A percentile compares a stretch with the other conserved stretches of the same genome.
Conservation (phyloP, 2,888 invertebrate genomes). For the Coremacera marginata region DNA sequence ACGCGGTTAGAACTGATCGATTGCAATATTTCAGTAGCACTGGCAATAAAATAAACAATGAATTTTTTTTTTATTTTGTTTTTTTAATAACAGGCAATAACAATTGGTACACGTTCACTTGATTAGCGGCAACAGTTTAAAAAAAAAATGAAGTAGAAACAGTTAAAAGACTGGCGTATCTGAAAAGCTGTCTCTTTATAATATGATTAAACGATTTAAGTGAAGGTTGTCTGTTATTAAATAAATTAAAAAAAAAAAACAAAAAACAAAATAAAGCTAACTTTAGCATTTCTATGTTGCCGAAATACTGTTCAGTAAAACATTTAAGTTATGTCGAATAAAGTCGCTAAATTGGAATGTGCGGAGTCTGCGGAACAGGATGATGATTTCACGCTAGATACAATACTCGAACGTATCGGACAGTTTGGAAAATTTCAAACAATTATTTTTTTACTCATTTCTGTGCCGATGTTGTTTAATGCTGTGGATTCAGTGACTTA, state of each 20-base stretch:
- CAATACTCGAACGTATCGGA: slow-evolving; percentile 70
- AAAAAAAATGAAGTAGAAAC: neutral
- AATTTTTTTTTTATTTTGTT: neutral
- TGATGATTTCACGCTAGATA: slow-evolving; percentile 58
- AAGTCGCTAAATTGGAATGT: neutral
- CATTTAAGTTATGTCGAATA: neutral
- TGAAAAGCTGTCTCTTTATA: neutral
- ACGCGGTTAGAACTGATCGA: slow-evolving; percentile 2
- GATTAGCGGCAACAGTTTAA: neutral
- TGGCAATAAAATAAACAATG: neutral
- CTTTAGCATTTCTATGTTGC: neutral
- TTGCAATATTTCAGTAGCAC: neutral
- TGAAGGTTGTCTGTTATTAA: neutral
- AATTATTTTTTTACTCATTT: slow-evolving; percentile 73
- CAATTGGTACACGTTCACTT: neutral
- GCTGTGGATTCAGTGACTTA: slow-evolving; percentile 77
- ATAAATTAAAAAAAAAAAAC: neutral
- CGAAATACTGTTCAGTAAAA: neutral
- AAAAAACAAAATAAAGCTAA: neutral
- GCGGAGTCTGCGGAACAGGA: slow-evolving; percentile 1
- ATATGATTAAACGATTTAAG: neutral
- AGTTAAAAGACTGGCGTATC: neutral
- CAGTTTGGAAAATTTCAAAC: slow-evolving; percentile 79
- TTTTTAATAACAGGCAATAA: neutral
- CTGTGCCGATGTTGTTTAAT: slow-evolving; percentile 76